A percentile compares a stretch with the other conserved stretches of the same genome.
These are phyloP conservation scores for Pemphredon lugubris DNA, from an alignment of 2,888 invertebrate species.

Conservation along the genomic window DNA sequence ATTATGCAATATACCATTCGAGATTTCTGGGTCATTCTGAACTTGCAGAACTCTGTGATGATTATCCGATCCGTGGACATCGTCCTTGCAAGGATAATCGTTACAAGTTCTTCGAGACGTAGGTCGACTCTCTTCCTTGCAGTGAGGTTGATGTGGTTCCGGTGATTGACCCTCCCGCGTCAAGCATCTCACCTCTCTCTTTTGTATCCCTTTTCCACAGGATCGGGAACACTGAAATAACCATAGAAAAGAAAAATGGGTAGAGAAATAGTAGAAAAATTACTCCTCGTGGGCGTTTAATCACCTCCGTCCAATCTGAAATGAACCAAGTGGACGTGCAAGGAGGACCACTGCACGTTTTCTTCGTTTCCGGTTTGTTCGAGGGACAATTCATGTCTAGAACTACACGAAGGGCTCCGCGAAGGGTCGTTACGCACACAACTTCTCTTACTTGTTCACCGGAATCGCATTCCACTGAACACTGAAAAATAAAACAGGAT, in stretches of 20 bases:
- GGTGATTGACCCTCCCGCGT: slow-evolving; percentile 74
- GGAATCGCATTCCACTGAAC: slow-evolving; percentile 77
- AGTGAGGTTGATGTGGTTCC: slow-evolving; percentile 80
- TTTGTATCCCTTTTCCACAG: slow-evolving; percentile 84
- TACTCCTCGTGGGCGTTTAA: slow-evolving; percentile 46
- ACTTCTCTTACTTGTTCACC: slow-evolving; percentile 87
- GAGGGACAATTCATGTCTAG: slow-evolving; percentile 85
- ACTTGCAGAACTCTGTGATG: slow-evolving; percentile 56
- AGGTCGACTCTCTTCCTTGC: slow-evolving; percentile 82
- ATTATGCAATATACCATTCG: no score
- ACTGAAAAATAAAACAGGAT: slow-evolving; percentile 58
- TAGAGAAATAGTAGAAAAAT: not conserved
- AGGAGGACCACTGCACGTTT: slow-evolving; percentile 83
- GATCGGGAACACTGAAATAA: slow-evolving; percentile 82
- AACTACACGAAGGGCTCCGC: slow-evolving; percentile 83
- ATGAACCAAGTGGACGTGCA: slow-evolving; percentile 89
- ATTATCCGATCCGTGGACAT: slow-evolving; percentile 51
- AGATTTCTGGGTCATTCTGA: slow-evolving; percentile 67
- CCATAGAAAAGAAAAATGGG: not conserved
- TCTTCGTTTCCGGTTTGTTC: slow-evolving; percentile 85
- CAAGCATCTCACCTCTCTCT: slow-evolving; percentile 83
- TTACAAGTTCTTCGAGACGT: slow-evolving; percentile 83
- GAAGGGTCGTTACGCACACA: slow-evolving; percentile 84
- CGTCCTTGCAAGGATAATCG: slow-evolving; percentile 70
- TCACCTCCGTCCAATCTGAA: slow-evolving; percentile 89